Evolutionary conservation across 2,888 invertebrate species (phyloP).

Genomic region (Cantharis nigra): DNA sequence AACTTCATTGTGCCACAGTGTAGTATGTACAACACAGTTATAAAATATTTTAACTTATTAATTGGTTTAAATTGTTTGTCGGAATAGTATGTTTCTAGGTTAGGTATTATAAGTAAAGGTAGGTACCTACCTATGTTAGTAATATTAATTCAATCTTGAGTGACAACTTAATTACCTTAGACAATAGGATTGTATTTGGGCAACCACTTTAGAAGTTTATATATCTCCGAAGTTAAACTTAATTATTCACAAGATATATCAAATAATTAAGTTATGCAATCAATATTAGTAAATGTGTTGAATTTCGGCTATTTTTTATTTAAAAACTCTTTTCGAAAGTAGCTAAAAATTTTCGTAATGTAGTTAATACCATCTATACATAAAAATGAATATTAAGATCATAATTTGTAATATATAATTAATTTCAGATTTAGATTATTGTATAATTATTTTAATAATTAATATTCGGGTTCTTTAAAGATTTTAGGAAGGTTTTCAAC

Average conservation of each 20-base stretch:
- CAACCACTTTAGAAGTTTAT: neutral
- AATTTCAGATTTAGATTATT: neutral
- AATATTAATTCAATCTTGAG: neutral
- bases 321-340: neutral
- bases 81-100: neutral
- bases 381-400: too few species aligned
- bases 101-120: neutral
- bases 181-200: neutral
- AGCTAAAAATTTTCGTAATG: neutral
- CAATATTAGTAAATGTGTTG: neutral
- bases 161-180: neutral
- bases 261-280: neutral
- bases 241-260: neutral
- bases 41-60: neutral
- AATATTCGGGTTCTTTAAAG: too few species aligned
- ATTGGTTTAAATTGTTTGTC: neutral
- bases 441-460: neutral
- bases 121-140: neutral
- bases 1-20: too few species aligned
- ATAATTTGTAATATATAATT: too few species aligned
- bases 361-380: too few species aligned
- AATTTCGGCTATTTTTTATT: neutral
- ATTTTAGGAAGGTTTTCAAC: too few species aligned
- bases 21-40: neutral
- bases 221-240: neutral